phyloP scores from a whole-genome alignment of 2,113 vertebrate species.

The Burhinus oedicnemus region DNA sequence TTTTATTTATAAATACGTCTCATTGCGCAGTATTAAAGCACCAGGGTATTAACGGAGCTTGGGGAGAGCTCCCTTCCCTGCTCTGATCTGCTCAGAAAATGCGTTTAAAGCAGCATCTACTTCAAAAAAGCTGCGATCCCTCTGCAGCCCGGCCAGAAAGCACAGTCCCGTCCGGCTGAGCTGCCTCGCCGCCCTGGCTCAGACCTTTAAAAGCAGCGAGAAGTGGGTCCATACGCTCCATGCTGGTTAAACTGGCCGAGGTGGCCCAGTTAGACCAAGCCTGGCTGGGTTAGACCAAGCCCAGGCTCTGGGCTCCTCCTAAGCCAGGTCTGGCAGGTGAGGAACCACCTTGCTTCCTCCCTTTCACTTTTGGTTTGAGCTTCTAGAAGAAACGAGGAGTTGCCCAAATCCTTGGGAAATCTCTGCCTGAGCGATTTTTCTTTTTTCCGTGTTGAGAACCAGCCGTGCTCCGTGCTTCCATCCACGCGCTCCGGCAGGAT shows the following conservation, averaged over 20 bases:
- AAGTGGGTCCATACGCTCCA: accelerated
- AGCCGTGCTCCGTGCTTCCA: not conserved
- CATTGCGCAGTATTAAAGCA: not conserved
- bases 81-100: not conserved
- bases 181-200: accelerated
- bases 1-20: not conserved
- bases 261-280: too few species aligned
- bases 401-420: not conserved
- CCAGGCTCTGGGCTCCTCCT: not conserved
- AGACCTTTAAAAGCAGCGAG: accelerated
- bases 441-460: not conserved
- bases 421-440: not conserved
- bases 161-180: accelerated
- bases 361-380: not conserved
- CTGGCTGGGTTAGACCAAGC: not conserved
- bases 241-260: not conserved
- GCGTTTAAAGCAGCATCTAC: not conserved
- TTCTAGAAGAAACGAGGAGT: not conserved
- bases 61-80: not conserved
- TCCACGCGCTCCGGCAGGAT: not conserved
- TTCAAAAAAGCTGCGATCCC: not conserved
- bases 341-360: not conserved
- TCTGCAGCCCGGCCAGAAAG: not conserved
- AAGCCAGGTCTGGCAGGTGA: accelerated
- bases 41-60: not conserved